phyloP scores from a whole-genome alignment of 2,888 invertebrate genomes.

The Lymantria monacha region DNA sequence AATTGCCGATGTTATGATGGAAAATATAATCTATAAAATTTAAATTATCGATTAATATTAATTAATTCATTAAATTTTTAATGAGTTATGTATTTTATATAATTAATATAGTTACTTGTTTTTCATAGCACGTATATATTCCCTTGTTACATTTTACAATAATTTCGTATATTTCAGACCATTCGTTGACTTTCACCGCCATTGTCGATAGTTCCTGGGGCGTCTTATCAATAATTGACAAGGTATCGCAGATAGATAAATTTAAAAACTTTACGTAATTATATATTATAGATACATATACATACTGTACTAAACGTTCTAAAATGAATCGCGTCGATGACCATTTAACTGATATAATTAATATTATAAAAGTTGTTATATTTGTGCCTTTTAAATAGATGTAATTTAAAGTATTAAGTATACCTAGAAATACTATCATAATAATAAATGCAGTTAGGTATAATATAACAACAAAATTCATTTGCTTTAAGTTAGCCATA shows the following conservation, averaged over 20 bases:
- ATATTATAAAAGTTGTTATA: not conserved
- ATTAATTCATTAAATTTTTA: not conserved
- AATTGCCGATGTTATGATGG: slow-evolving; percentile 1
- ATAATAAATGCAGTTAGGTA: not conserved
- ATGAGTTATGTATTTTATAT: too few relatives aligned
- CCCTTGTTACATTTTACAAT: slow-evolving; percentile 8
- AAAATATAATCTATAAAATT: slow-evolving; percentile 10
- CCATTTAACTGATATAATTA: not conserved
- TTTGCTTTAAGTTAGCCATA: not conserved
- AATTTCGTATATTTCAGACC: slow-evolving; percentile 5
- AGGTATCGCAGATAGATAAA: not conserved
- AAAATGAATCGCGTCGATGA: slow-evolving; percentile 1
- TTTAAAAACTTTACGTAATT: slow-evolving; percentile 1
- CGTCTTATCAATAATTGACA: not conserved
- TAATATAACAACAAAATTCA: not conserved
- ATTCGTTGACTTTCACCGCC: not conserved
- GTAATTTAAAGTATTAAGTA: not conserved
- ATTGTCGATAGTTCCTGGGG: not conserved
- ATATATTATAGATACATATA: not conserved
- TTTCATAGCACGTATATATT: slow-evolving; percentile 2
- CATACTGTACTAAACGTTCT: not conserved
- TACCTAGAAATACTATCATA: not conserved
- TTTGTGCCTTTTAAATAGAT: not conserved
- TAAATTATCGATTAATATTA: not conserved
- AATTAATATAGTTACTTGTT: slow-evolving; percentile 4